Percentiles rank a stretch among this genome's conserved stretches.
These are phyloP conservation scores for Tupaia tana DNA, from an alignment of 2,113 vertebrate genomes.

Conservation along the genomic window DNA sequence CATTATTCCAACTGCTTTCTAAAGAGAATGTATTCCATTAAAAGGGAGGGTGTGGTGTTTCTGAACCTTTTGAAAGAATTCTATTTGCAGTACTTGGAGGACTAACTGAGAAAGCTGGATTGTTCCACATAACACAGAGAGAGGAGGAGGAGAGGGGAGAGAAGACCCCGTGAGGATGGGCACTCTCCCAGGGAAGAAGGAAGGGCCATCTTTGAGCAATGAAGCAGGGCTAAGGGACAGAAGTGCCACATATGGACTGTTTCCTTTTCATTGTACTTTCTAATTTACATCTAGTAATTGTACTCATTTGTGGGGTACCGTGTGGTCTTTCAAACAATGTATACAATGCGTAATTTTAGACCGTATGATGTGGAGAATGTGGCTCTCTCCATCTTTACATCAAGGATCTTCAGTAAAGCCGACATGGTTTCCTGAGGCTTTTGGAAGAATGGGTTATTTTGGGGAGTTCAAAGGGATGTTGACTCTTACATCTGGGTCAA, in stretches of 20 bases:
- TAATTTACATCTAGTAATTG: too few relatives aligned
- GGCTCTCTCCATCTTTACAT: background rate
- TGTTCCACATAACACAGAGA: too few relatives aligned
- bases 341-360: too few relatives aligned
- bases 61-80: background rate
- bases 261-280: too few relatives aligned
- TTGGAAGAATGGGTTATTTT: background rate
- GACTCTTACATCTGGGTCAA: background rate
- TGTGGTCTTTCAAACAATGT: too few relatives aligned
- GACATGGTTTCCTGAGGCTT: background rate
- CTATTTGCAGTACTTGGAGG: too few relatives aligned
- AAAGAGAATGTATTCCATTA: background rate
- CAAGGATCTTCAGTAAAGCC: background rate
- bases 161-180: too few relatives aligned
- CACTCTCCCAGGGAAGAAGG: fast-evolving
- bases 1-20: background rate
- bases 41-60: background rate
- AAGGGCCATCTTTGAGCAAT: background rate
- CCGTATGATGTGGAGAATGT: background rate
- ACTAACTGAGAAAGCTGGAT: background rate
- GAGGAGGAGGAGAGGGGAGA: too few relatives aligned
- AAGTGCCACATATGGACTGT: background rate
- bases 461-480: background rate
- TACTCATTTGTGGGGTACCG: too few relatives aligned
- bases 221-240: background rate